Evolutionary conservation across 64 coral and sea anemone genomes (phyloP).

Genomic region (Montipora efflorescens): DNA sequence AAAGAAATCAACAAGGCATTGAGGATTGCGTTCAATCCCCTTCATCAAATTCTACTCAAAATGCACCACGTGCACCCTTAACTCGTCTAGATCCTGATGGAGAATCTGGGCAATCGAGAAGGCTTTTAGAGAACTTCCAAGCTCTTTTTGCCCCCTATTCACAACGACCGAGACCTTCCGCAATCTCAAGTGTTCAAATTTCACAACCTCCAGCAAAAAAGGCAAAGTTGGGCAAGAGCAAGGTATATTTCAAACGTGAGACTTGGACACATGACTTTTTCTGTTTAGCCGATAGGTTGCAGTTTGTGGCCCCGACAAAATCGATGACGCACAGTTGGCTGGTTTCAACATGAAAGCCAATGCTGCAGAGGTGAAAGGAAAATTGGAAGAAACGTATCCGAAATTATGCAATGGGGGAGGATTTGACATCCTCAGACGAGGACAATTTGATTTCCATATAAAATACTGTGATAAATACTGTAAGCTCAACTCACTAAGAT

Average conservation of each 20-base stretch:
- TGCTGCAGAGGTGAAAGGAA: neutral
- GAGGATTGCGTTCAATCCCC: too few species aligned
- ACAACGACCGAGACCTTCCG: neutral
- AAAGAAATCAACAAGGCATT: too few species aligned
- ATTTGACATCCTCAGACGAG: neutral
- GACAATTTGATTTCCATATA: too few species aligned
- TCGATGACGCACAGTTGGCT: neutral
- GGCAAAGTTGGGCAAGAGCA: neutral
- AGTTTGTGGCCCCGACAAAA: neutral
- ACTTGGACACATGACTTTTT: neutral
- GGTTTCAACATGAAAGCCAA: neutral
- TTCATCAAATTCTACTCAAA: too few species aligned
- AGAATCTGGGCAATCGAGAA: neutral
- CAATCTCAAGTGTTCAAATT: neutral
- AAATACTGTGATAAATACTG: too few species aligned
- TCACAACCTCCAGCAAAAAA: neutral
- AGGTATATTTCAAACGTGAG: neutral
- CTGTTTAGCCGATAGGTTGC: neutral
- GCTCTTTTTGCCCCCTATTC: neutral
- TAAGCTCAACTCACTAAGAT: too few species aligned
- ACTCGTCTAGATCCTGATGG: too few species aligned
- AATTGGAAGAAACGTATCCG: neutral
- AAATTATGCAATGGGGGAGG: neutral
- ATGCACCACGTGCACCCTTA: too few species aligned
- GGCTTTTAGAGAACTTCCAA: neutral